These are phyloP conservation scores for Zonitis immaculata DNA, from an alignment of 2,888 invertebrate species.

Conservation along the genomic window DNA sequence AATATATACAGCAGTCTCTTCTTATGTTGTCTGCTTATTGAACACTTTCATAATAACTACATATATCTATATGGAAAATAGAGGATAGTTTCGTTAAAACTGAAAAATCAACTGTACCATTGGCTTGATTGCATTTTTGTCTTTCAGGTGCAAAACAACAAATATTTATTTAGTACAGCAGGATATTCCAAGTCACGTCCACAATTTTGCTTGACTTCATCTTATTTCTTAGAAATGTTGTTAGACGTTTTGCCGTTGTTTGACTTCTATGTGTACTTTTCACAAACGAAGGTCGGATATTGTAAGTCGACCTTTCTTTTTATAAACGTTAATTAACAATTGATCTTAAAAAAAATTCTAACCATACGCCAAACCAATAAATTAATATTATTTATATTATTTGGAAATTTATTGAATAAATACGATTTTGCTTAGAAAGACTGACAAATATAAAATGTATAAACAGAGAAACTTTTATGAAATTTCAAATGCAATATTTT, in stretches of 20 bases:
- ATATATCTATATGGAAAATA: slow-evolving; percentile 1
- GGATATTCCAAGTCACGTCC: slow-evolving; percentile 19
- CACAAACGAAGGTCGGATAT: slow-evolving; percentile 16
- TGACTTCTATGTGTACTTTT: slow-evolving; percentile 20
- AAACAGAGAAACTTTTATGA: background rate
- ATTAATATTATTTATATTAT: background rate
- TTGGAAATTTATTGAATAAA: background rate
- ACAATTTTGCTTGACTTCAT: slow-evolving; percentile 20
- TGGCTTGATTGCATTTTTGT: background rate
- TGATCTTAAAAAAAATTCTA: background rate
- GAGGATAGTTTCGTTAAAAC: background rate
- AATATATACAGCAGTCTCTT: slow-evolving; percentile 7
- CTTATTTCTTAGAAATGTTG: slow-evolving; percentile 19
- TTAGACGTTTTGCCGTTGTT: slow-evolving; percentile 17
- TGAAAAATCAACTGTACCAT: slow-evolving; percentile 8
- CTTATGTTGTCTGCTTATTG: slow-evolving; percentile 14
- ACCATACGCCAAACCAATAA: background rate
- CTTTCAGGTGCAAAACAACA: slow-evolving; percentile 16
- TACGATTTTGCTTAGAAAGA: background rate
- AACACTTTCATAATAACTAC: slow-evolving; percentile 12
- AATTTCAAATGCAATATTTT: background rate
- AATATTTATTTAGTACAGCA: slow-evolving; percentile 12
- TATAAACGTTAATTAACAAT: slow-evolving; percentile 14
- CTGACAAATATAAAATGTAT: background rate
- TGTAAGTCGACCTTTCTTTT: slow-evolving; percentile 10